Percentiles rank a stretch among this genome's conserved stretches.
These are phyloP conservation scores for Caranx ignobilis DNA, from an alignment of 2,113 vertebrate genomes.

Conservation along the genomic window DNA sequence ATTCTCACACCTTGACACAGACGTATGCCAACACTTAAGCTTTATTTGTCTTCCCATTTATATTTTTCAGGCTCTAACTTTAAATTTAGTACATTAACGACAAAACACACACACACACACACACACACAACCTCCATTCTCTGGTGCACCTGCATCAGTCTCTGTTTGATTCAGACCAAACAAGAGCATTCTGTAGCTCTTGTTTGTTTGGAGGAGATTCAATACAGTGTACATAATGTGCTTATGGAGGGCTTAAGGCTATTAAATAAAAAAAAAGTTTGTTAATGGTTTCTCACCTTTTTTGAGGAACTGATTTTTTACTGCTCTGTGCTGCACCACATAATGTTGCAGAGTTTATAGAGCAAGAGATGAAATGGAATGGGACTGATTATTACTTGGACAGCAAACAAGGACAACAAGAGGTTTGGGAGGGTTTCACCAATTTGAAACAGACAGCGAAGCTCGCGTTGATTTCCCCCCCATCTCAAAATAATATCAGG, in stretches of 20 bases:
- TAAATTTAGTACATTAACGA: not conserved
- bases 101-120: not conserved
- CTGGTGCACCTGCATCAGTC: constrained; percentile 51
- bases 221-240: constrained; percentile 47
- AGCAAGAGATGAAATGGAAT: constrained; percentile 68
- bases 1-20: not conserved
- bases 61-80: constrained; percentile 1
- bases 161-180: constrained; percentile 13
- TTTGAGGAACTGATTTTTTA: constrained; percentile 58
- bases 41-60: not conserved
- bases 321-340: constrained; percentile 57
- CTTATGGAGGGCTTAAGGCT: constrained; percentile 43
- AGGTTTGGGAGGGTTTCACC: constrained; percentile 73
- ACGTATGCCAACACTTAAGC: not conserved
- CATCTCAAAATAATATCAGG: constrained; percentile 61
- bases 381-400: constrained; percentile 81
- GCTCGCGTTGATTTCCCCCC: constrained; percentile 40
- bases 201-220: constrained; percentile 52
- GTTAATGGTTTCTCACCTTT: constrained; percentile 66
- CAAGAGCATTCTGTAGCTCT: constrained; percentile 11
- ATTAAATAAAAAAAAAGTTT: constrained; percentile 63
- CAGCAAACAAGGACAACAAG: constrained; percentile 67
- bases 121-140: constrained; percentile 3
- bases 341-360: constrained; percentile 65
- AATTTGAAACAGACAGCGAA: constrained; percentile 74